phyloP scores from a whole-genome alignment of 2,797 vertebrate species.

The Cuniculus paca region DNA sequence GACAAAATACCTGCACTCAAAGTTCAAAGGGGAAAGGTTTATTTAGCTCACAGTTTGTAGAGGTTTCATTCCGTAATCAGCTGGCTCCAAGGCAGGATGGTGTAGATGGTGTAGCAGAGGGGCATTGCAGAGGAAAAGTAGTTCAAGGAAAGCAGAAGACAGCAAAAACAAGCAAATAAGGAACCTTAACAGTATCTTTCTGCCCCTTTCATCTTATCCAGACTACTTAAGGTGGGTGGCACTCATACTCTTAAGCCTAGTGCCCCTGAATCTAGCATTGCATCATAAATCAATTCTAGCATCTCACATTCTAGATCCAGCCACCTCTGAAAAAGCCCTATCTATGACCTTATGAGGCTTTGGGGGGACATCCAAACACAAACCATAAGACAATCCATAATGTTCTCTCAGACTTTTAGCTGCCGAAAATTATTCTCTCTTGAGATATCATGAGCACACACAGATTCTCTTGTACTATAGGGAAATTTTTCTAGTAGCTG shows the following conservation, averaged over 20 bases:
- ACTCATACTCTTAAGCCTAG: neutral
- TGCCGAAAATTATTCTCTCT: neutral
- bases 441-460: conserved; percentile 26
- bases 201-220: neutral
- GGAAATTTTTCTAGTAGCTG: neutral
- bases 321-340: neutral
- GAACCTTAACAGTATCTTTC: neutral
- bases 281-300: neutral
- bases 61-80: no score
- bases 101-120: no score
- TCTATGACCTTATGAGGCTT: neutral
- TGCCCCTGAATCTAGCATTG: neutral
- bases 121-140: neutral
- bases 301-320: neutral
- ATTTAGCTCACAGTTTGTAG: no score
- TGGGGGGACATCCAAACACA: neutral
- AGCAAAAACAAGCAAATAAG: neutral
- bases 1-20: no score
- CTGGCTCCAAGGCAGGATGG: no score
- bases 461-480: neutral
- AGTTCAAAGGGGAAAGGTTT: no score
- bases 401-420: conserved; percentile 1
- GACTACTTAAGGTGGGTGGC: neutral
- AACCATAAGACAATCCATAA: neutral
- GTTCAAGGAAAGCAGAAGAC: neutral